Evolutionary conservation across 2,113 vertebrate genomes (phyloP), one percentile per base, ranked within the genome.

Genomic region (Tragelaphus strepsiceros): DNA sequence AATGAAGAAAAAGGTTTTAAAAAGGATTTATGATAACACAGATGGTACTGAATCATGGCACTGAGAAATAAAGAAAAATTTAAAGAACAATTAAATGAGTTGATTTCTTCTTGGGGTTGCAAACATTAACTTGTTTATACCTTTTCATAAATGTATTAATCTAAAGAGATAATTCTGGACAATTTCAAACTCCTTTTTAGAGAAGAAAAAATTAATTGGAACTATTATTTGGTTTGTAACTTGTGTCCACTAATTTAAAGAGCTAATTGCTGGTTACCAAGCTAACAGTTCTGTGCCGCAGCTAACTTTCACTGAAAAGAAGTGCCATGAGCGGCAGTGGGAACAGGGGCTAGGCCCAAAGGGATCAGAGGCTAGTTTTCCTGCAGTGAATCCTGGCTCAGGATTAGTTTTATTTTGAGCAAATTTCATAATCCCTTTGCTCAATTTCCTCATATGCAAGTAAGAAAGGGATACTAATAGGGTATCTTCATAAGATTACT

Each of bases 11-110:
- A 22, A 22, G 67, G 67, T 74, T 39, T 71, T 39, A 39, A 71
- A 85, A 84, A 61, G 64, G 83, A 51, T 92, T 90, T 71, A 84
- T 58, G 39, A 87, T 62, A 96, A 96, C 51, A 94, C 3, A 95
- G 61, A 80, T 35, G 12, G 88, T 85, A 96, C 10, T 91, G 78
- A 87, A 94, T n/a, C 39, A 64, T 1, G 91, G 1, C 11, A 86
- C 5, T 89, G 49, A 88, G 10, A 89, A 78, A 95, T 59, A 89
- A 43, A 89, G 11, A 93, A 91, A 74, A 87, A 95, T 87, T 67
- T 91, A 58, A 81, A 88, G 30, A 77, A 22, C 53, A 62, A 89
- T 89, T 59, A 92, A 87, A 43, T 61, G 61, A 94, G 71, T 49
- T 91, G 32, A 84, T 86, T 95, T 96, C 83, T 43, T 89, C 93